Base-by-base conservation (phyloP, 2,888 invertebrate species). In the Tolmerus cingulatus region DNA sequence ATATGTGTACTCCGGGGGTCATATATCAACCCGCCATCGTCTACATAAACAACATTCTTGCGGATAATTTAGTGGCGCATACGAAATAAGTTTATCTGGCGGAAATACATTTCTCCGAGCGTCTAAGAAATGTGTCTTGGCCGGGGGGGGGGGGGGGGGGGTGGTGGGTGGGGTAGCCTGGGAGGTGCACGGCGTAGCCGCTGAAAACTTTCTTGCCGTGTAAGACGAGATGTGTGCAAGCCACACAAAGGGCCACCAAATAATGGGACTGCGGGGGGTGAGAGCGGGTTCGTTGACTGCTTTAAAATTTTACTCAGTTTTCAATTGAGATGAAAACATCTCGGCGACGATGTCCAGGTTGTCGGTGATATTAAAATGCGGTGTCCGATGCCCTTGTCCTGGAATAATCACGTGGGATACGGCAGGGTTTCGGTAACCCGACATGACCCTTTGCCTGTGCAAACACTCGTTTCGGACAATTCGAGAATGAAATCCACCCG, bases 21-120 rank as follows among this genome's bases (percentile, higher is more conserved):
- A 88, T 88, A 88, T 88, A 88, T 88, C 88, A 88, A 88, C 40
- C 51, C 77, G 84, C 88, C 87, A 77, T 88, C 87, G 88, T 88
- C 89, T 89, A 89, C 89, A 89, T 89, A 90, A 90, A 90, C 89
- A 89, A 90, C 89, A 90, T 90, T 90, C 90, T 90, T 90, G 90
- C 82, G 89, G 90, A 90, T 90, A 90, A 90, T 90, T 90, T 90
- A 90, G 89, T 90, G 89, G 89, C 89, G 90, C 90, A 90, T 90
- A 89, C 89, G 90, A 89, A 89, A 90, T 90, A 90, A 89, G 90
- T 90, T 90, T 90, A 90, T 90, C 90, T 89, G 89, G 90, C 89
- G 89, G 90, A 89, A 89, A 90, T 89, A 89, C 88, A 89, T 89
- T 89, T 89, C 85, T 88, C 23, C 46, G 30, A 12, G 23, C 79